A percentile compares a stretch with the other conserved stretches of the same genome.
Conservation (phyloP, 2,113 vertebrate genomes). For the Osmerus mordax region DNA sequence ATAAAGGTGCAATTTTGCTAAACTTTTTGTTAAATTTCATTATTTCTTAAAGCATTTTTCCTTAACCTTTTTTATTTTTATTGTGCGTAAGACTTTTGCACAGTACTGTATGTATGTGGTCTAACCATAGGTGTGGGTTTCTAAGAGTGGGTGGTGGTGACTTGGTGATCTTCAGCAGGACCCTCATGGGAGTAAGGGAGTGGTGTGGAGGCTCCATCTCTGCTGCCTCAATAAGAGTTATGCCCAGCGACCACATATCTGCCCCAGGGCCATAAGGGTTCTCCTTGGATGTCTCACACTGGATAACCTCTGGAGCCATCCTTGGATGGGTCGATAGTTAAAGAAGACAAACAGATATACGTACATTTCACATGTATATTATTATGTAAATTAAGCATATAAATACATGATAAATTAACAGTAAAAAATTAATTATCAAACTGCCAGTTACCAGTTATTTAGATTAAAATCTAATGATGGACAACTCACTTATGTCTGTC, state of each 20-base stretch:
- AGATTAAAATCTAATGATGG: background rate
- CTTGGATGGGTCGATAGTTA: slow-evolving; percentile 36
- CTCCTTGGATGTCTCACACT: slow-evolving; percentile 72
- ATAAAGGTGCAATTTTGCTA: no score
- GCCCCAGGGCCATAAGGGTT: slow-evolving; percentile 65
- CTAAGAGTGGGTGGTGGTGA: slow-evolving; percentile 61
- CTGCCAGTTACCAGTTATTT: background rate
- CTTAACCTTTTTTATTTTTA: no score
- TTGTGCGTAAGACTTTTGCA: no score
- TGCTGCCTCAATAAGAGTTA: slow-evolving; percentile 71
- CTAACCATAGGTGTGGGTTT: slow-evolving; percentile 59
- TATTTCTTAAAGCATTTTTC: no score
- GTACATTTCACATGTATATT: background rate
- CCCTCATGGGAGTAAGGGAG: slow-evolving; percentile 71
- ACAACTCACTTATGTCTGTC: background rate
- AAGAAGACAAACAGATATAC: background rate
- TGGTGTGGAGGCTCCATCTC: slow-evolving; percentile 74
- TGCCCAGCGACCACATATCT: slow-evolving; percentile 75
- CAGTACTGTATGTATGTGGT: background rate
- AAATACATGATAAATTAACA: no score
- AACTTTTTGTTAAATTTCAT: no score
- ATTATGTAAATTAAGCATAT: no score
- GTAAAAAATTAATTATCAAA: no score
- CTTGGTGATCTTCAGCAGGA: slow-evolving; percentile 70
- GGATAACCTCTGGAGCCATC: slow-evolving; percentile 76